phyloP scores from a whole-genome alignment of 2,797 vertebrate species.

The Sciaenops ocellatus region DNA sequence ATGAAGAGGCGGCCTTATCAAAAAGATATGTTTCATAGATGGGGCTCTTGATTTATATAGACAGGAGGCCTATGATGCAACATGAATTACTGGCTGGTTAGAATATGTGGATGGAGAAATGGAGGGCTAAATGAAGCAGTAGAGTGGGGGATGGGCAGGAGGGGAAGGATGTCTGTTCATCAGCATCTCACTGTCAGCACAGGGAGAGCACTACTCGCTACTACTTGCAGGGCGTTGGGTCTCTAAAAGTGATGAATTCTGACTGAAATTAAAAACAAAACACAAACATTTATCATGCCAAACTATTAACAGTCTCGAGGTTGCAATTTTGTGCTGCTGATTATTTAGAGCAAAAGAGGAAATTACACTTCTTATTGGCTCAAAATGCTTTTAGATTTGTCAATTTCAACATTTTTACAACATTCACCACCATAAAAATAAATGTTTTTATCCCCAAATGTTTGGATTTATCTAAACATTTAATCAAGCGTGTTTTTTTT shows the following conservation, averaged over 20 bases:
- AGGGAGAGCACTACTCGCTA: not conserved
- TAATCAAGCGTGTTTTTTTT: not conserved
- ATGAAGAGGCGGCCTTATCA: constrained; percentile 78
- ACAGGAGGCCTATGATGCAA: constrained; percentile 70
- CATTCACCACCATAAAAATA: not conserved
- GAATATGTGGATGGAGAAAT: constrained; percentile 42
- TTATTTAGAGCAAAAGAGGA: not conserved
- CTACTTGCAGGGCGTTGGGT: not conserved
- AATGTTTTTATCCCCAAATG: not conserved
- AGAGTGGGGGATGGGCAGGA: constrained; percentile 34
- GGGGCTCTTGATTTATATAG: constrained; percentile 72
- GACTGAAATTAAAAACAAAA: not conserved
- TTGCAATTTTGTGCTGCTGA: not conserved
- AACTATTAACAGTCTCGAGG: not conserved
- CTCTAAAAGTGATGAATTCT: not conserved
- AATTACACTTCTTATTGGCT: not conserved
- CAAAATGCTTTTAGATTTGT: not conserved
- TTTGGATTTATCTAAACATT: not conserved
- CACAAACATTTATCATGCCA: not conserved
- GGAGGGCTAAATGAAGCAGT: constrained; percentile 33
- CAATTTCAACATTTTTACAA: not conserved
- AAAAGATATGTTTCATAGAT: constrained; percentile 80
- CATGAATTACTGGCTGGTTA: constrained; percentile 70
- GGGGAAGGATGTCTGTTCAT: constrained; percentile 58
- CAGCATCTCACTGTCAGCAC: constrained; percentile 51